These are phyloP conservation scores for Isaurus tuberculatus DNA, from an alignment of 92 coral and sea anemone species.

Conservation along the genomic window DNA sequence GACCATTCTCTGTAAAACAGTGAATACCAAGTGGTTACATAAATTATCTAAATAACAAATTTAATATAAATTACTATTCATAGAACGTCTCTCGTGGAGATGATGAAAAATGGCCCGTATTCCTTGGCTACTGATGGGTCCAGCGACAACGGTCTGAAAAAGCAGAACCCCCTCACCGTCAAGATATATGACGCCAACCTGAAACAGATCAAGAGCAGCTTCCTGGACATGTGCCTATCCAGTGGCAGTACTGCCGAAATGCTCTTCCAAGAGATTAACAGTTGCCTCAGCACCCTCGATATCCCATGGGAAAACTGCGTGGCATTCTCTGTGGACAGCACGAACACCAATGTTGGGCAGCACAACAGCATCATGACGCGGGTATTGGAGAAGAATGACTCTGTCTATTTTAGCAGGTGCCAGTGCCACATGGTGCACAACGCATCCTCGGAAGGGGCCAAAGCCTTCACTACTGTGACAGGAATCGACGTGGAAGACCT, in stretches of 20 bases:
- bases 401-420: constrained; percentile 68
- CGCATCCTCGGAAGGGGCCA: constrained; percentile 59
- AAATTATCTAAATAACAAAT: not conserved
- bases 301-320: constrained; percentile 77
- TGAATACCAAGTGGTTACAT: not conserved
- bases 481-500: constrained; percentile 34
- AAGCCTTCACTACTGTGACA: not conserved
- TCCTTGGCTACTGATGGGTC: constrained; percentile 53
- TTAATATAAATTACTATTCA: not conserved
- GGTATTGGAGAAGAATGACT: constrained; percentile 54
- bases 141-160: constrained; percentile 42
- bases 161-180: constrained; percentile 62
- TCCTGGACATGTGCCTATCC: constrained; percentile 52
- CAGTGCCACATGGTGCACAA: constrained; percentile 70
- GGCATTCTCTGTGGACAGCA: constrained; percentile 64
- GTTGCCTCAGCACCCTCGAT: constrained; percentile 37
- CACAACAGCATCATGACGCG: constrained; percentile 63
- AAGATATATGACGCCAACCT: constrained; percentile 48
- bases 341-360: constrained; percentile 64
- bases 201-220: constrained; percentile 22
- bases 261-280: constrained; percentile 33
- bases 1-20: constrained; percentile 26
- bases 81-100: constrained; percentile 24
- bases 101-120: constrained; percentile 45
- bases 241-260: constrained; percentile 60